Conservation (phyloP, 1,140 invertebrate genomes). For the Andrena cerasifolii region DNA sequence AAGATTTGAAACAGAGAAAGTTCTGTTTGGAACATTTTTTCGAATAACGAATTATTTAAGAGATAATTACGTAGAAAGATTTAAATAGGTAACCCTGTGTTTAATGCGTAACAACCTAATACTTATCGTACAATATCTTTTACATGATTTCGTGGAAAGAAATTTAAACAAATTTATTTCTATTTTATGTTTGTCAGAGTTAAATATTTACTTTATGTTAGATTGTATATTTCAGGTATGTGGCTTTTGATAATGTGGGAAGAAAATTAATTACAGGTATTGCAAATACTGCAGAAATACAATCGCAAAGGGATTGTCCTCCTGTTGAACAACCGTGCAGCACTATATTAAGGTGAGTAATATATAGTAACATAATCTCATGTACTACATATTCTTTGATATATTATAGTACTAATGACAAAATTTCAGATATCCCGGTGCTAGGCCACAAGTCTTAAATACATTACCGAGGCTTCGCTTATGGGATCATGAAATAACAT, state of each 20-base stretch:
- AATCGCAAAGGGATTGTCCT: conserved; percentile 83
- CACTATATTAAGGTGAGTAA: conserved; percentile 56
- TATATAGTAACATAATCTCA: background rate
- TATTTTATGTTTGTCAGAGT: conserved; percentile 35
- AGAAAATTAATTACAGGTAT: conserved; percentile 94
- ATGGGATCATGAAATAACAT: conserved; percentile 60
- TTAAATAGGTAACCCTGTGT: too few relatives aligned
- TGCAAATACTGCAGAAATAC: conserved; percentile 84
- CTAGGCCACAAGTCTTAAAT: conserved; percentile 49
- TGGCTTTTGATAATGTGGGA: conserved; percentile 92
- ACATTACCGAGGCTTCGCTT: conserved; percentile 50
- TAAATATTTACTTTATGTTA: conserved; percentile 7
- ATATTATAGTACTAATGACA: conserved; percentile 3
- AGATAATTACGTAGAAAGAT: too few relatives aligned
- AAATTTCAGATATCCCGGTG: conserved; percentile 49
- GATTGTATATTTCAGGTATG: conserved; percentile 85
- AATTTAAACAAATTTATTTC: background rate
- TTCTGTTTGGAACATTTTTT: too few relatives aligned
- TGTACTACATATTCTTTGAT: background rate
- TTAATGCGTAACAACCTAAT: too few relatives aligned
- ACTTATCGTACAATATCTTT: background rate
- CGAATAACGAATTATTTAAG: too few relatives aligned
- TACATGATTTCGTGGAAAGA: background rate
- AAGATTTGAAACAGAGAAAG: too few relatives aligned
- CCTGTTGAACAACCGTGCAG: conserved; percentile 70